Evolutionary conservation across 1,140 invertebrate species (phyloP), one percentile per base, ranked within the genome.

Genomic region (Panagrolaimus sp.): DNA sequence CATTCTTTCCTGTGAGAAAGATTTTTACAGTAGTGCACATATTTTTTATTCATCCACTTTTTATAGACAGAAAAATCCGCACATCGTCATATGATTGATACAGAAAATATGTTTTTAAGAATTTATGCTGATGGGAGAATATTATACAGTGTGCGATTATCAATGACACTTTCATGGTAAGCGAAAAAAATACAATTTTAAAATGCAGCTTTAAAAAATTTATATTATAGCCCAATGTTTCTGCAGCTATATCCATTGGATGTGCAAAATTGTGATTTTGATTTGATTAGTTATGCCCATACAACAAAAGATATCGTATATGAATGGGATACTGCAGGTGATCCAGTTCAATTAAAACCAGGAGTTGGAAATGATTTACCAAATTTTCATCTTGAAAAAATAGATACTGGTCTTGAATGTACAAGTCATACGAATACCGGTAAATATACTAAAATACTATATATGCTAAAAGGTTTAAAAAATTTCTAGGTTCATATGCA

Each of bases 1-100:
- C 95, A 72, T 95, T 96, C 87, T 95, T 96, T 84, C 91, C 91
- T 20, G 72, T 73, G 38, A 9, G 23, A 27, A 27, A 20, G 23
- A 48, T 27, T 42, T 27, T 47, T 13, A 68, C 47, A 7, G 9
- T 14, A 5, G 1, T 25, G 38, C 68, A 67, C 66, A 9, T 11
- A 13, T 20, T 11, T n/a, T n/a, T n/a, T n/a, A n/a, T n/a, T n/a
- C n/a, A n/a, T 67, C 20, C 23, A 23, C 48, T 65, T 11, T 27
- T n/a, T 31, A 38, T 14, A 73, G 72, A 76, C 66, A 4, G 74
- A 76, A 70, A 76, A 76, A 67, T 23, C 63, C 4, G 74, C 71
- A 4, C 74, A 76, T 72, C 72, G 74, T 7, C 74, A 76, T 51
- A 69, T 78, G 72, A 74, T 76, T n/a, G 74, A 76, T 61, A 67